Evolutionary conservation across 2,888 invertebrate genomes (phyloP), one percentile per base, ranked within the genome.

Genomic region (Lamellibrachia columna): DNA sequence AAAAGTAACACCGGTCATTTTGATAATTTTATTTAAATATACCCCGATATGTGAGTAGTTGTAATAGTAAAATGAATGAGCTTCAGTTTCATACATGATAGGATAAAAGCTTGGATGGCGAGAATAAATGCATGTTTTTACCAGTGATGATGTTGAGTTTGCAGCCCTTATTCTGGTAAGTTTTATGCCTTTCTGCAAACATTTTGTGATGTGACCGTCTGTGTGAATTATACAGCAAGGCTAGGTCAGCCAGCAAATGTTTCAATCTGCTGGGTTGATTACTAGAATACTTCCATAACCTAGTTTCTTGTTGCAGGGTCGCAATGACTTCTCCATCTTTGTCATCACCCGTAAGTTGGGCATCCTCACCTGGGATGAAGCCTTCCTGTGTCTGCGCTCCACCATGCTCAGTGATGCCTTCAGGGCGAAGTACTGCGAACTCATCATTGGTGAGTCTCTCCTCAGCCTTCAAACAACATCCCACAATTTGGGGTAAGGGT

Each of bases 291-390:
- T 11, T 52, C 15, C 53, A 92, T 90, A 52, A 52, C 11, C 15
- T 53, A 90, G 92, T 93, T 9, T 52, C 52, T 92, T 40, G 15
- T 11, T 53, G 53, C 95, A 96, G 96, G 96, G 96, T n/a, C 94
- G 96, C 53, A 96, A 96, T 94, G 96, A 96, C 94, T 96, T 95
- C 93, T 95, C 96, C 91, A 96, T 96, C 93, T 96, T 96, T 94
- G 95, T 96, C 93, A 96, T 96, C 93, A 96, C 96, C 0, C 95
- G 96, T 93, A 96, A 96, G 94, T 94, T 96, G 92, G 95, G 96
- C 3, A 96, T 96, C 93, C 94, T 96, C 92, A 96, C 96, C 0
- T 96, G 96, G 96, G 96, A 96, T 92, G 96, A 96, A 93, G 96
- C 96, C 3, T 96, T 96, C 93, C 94, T 96, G 52, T 96, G 96